A percentile compares a stretch with the other conserved stretches of the same genome.
These are phyloP conservation scores for Clivina fossor DNA, from an alignment of 2,888 invertebrate genomes.

Conservation along the genomic window DNA sequence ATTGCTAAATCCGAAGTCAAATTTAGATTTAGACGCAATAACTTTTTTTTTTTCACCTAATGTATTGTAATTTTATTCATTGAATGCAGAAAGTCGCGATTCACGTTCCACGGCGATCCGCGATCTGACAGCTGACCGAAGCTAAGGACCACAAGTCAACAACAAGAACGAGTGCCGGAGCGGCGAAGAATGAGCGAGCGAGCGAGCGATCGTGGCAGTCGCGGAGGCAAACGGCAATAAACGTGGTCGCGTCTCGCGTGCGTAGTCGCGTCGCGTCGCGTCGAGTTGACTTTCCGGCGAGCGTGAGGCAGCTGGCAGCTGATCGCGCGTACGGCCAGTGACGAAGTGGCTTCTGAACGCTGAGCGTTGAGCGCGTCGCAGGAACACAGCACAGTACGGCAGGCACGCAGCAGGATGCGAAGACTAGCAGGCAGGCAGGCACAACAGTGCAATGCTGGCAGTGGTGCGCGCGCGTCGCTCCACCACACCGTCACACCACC, in stretches of 20 bases:
- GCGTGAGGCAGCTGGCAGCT: constrained; percentile 10
- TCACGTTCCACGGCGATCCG: constrained; percentile 3
- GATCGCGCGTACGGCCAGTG: constrained; percentile 13
- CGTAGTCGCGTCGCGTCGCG: constrained; percentile 5
- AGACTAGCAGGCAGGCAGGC: constrained; percentile 1
- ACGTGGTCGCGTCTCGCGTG: no score
- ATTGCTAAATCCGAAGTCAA: no score
- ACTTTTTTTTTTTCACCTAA: constrained; percentile 34
- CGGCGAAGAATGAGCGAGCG: neutral
- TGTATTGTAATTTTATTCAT: constrained; percentile 34
- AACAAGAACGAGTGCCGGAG: neutral
- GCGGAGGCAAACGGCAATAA: neutral
- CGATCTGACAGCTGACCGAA: constrained; percentile 5
- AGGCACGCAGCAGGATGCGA: neutral
- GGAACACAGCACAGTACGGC: constrained; percentile 3
- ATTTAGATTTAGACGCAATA: constrained; percentile 29
- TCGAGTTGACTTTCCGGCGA: constrained; percentile 11
- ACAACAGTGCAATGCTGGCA: neutral
- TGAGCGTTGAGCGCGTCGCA: neutral
- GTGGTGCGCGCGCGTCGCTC: constrained; percentile 15
- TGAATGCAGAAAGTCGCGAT: constrained; percentile 30
- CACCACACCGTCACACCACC: neutral
- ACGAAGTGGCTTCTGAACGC: constrained; percentile 22
- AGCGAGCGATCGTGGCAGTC: neutral
- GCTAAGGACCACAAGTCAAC: neutral